Conservation (phyloP, 2,888 invertebrate genomes). For the Geotrupes spiniger region DNA sequence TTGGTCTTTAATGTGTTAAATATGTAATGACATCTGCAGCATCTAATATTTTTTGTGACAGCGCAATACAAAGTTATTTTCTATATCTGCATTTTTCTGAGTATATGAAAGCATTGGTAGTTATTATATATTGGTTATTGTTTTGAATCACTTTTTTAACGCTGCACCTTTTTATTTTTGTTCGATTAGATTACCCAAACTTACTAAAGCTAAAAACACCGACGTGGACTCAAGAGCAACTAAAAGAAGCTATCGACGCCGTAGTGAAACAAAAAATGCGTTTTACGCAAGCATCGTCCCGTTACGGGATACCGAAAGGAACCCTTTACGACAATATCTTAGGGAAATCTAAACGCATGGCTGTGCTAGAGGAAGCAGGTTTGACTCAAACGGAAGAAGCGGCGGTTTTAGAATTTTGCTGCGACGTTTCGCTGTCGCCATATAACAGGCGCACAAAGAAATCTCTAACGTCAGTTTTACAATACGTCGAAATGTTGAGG, state of each 20-base stretch:
- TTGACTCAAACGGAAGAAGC: slow-evolving; percentile 61
- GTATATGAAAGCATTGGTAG: background rate
- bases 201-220: slow-evolving; percentile 72
- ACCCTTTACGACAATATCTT: slow-evolving; percentile 76
- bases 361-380: slow-evolving; percentile 68
- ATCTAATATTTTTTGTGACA: too few relatives aligned
- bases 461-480: slow-evolving; percentile 60
- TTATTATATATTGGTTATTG: slow-evolving; percentile 7
- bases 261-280: slow-evolving; percentile 74
- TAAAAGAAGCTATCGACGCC: slow-evolving; percentile 73
- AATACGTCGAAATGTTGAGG: slow-evolving; percentile 64
- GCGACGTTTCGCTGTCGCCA: slow-evolving; percentile 66
- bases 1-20: too few relatives aligned
- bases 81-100: background rate
- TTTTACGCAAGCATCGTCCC: slow-evolving; percentile 71
- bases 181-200: slow-evolving; percentile 57
- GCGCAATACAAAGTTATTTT: too few relatives aligned
- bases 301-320: slow-evolving; percentile 73
- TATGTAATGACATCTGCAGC: too few relatives aligned
- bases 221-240: slow-evolving; percentile 70
- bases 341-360: slow-evolving; percentile 75
- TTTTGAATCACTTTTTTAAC: slow-evolving; percentile 23
- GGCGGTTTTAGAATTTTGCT: slow-evolving; percentile 69
- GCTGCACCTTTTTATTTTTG: slow-evolving; percentile 35
- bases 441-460: slow-evolving; percentile 72